A percentile compares a stretch with the other conserved stretches of the same genome.
Evolutionary conservation across 1,140 invertebrate species (phyloP).

Genomic region (Penaeus vannamei): DNA sequence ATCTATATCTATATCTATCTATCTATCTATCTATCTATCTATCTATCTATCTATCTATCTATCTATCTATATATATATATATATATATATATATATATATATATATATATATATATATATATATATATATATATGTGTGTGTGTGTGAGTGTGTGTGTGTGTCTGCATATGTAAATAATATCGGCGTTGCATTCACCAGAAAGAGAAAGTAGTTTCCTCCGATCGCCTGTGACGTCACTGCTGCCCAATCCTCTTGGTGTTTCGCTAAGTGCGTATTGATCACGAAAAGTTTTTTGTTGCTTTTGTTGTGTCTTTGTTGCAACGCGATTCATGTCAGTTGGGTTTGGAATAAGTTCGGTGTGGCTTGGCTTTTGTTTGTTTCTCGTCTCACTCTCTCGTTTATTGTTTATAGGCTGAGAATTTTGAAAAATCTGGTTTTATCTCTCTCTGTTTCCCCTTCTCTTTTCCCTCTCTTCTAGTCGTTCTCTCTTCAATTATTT

Average conservation of each 20-base stretch:
- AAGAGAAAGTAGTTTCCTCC: too few relatives aligned
- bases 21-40: not conserved
- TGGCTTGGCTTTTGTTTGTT: not conserved
- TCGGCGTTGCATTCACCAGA: too few relatives aligned
- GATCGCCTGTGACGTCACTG: too few relatives aligned
- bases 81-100: not conserved
- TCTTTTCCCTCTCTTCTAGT: not conserved
- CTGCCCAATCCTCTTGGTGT: too few relatives aligned
- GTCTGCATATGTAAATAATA: not conserved
- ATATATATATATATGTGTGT: not conserved
- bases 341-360: too few relatives aligned
- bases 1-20: not conserved
- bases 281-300: too few relatives aligned
- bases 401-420: too few relatives aligned
- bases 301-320: too few relatives aligned
- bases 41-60: not conserved
- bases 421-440: too few relatives aligned
- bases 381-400: not conserved
- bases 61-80: not conserved
- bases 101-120: not conserved
- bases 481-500: too few relatives aligned
- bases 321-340: too few relatives aligned
- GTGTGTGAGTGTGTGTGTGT: not conserved
- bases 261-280: too few relatives aligned
- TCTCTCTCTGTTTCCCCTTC: not conserved